Evolutionary conservation across 1,140 invertebrate species (phyloP).

Genomic region (Marisa cornuarietis): DNA sequence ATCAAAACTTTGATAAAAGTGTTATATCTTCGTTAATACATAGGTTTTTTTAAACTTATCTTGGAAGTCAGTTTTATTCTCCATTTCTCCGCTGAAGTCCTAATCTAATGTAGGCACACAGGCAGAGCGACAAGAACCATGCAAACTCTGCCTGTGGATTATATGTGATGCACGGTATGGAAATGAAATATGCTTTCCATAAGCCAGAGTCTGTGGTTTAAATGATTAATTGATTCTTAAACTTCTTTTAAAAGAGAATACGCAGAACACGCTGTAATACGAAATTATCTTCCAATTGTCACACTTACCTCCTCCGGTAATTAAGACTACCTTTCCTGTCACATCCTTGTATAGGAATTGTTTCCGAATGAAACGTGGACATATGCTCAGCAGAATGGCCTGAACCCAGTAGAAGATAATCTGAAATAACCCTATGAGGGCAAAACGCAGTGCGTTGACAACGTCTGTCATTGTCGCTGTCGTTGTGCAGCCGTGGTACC

Average conservation of each 20-base stretch:
- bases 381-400: constrained; percentile 38
- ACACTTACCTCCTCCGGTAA: constrained; percentile 82
- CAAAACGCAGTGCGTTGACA: constrained; percentile 16
- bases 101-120: too few species aligned
- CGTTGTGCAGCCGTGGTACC: neutral
- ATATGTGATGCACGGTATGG: neutral
- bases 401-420: constrained; percentile 39
- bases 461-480: constrained; percentile 6
- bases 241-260: neutral
- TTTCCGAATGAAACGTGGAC: constrained; percentile 32
- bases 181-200: neutral
- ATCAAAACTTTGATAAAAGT: too few species aligned
- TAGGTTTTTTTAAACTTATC: neutral
- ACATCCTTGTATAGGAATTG: constrained; percentile 65
- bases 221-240: too few species aligned
- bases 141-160: neutral
- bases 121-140: neutral
- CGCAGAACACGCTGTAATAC: neutral
- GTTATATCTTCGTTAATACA: neutral
- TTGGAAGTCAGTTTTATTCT: neutral
- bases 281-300: neutral
- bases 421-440: constrained; percentile 21
- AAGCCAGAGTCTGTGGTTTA: neutral
- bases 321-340: constrained; percentile 80
- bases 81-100: neutral